These are phyloP conservation scores for Coenonympha arcania DNA, from an alignment of 2,888 invertebrate genomes.

Conservation along the genomic window DNA sequence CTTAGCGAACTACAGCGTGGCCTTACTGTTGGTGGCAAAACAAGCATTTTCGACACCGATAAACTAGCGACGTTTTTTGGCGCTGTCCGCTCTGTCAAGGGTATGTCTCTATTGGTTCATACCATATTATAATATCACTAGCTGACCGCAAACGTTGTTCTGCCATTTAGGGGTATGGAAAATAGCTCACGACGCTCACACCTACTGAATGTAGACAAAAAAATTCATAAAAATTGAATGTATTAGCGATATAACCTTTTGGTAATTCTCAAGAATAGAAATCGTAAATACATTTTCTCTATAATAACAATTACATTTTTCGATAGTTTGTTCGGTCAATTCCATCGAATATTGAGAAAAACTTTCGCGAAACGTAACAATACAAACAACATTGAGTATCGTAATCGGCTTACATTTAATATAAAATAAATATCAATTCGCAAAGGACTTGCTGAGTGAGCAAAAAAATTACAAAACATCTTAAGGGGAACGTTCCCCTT, in stretches of 20 bases:
- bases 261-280: background rate
- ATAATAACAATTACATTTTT: background rate
- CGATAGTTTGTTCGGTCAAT: background rate
- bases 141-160: too few relatives aligned
- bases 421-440: background rate
- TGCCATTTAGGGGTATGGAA: background rate
- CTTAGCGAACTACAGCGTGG: too few relatives aligned
- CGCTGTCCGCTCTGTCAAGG: too few relatives aligned
- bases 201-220: too few relatives aligned
- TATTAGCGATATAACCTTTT: too few relatives aligned
- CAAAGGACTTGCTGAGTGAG: background rate
- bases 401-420: conserved; percentile 4
- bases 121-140: too few relatives aligned
- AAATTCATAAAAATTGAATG: too few relatives aligned
- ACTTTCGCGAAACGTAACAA: background rate
- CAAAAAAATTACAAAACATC: conserved; percentile 1
- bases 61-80: too few relatives aligned
- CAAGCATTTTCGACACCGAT: too few relatives aligned
- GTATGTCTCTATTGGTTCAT: too few relatives aligned
- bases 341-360: background rate
- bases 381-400: background rate
- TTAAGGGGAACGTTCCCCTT: background rate
- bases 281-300: background rate
- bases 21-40: too few relatives aligned
- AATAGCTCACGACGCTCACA: too few relatives aligned